Base-by-base conservation (phyloP, 2,113 vertebrate genomes). In the Phrynosoma blainvillii region DNA sequence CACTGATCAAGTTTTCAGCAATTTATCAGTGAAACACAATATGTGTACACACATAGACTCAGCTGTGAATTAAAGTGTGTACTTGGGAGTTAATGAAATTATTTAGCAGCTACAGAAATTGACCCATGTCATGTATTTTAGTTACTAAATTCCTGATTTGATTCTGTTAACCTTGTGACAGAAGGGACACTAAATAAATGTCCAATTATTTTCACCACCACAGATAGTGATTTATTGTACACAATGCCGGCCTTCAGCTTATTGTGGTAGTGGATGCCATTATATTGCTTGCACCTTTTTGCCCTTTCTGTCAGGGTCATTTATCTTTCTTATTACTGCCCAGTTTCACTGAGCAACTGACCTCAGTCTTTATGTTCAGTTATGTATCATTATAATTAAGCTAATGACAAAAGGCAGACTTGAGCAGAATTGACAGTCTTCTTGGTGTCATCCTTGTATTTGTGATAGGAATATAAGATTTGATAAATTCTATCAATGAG, bases 131-230 rank as follows among this genome's bases (percentile, higher is more conserved):
- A 56, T 25, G 47, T 20, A 47, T 78, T 5, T 84, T 89, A 84
- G 79, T 87, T 89, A 86, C 40, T 56, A 87, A 87, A 80, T 73
- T 80, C 47, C 32, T n/a, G 40, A 36, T 80, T 80, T 52, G 13
- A 16, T 81, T 81, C 32, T 87, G 56, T 87, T 80, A 74, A 81
- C 78, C 78, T 52, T 62, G 25, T 23, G 25, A 66, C 78, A 74
- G 32, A 59, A 80, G 66, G 32, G 36, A 32, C 54, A 80, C 70
- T 23, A 84, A 30, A 79, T 80, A 77, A 30, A 84, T 76, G n/a
- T 84, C 56, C 42, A 32, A 36, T 59, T 84, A 84, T 83, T 81
- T 76, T 77, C 77, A 73, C 71, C 74, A 54, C 59, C 9, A 20
- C 21, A 65, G 65, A 47, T 84, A 84, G 83, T 87, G 30, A 76